Evolutionary conservation across 2,113 vertebrate species (phyloP).

Genomic region (Serranochromis macrocephalus): DNA sequence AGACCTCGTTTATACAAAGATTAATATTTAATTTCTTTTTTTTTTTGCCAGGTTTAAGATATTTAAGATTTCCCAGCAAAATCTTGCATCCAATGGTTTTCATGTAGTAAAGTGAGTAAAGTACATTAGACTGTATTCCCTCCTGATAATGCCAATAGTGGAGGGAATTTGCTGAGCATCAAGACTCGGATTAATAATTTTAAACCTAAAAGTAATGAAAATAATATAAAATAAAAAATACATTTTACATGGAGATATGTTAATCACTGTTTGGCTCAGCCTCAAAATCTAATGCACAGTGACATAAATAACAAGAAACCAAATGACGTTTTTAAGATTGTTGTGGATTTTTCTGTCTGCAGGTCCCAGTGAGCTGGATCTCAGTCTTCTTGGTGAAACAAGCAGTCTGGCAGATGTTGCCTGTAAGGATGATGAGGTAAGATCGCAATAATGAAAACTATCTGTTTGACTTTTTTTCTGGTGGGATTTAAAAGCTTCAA

Average conservation of each 20-base stretch:
- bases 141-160: neutral
- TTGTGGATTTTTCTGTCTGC: conserved; percentile 22
- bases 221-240: neutral
- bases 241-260: neutral
- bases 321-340: neutral
- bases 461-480: neutral
- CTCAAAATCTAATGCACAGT: neutral
- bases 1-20: neutral
- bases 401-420: conserved; percentile 71
- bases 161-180: neutral
- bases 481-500: neutral
- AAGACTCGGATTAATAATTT: neutral
- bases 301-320: neutral
- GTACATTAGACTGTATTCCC: neutral
- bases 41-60: neutral
- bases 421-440: conserved; percentile 87
- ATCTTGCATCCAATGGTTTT: fast-evolving
- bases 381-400: conserved; percentile 76
- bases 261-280: neutral
- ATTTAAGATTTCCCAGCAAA: fast-evolving
- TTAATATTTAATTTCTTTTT: neutral
- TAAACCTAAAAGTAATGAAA: neutral
- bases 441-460: neutral
- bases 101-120: neutral
- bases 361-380: conserved; percentile 84